These are phyloP conservation scores for Phrynosoma platyrhinos DNA, from an alignment of 2,113 vertebrate species.

Conservation along the genomic window DNA sequence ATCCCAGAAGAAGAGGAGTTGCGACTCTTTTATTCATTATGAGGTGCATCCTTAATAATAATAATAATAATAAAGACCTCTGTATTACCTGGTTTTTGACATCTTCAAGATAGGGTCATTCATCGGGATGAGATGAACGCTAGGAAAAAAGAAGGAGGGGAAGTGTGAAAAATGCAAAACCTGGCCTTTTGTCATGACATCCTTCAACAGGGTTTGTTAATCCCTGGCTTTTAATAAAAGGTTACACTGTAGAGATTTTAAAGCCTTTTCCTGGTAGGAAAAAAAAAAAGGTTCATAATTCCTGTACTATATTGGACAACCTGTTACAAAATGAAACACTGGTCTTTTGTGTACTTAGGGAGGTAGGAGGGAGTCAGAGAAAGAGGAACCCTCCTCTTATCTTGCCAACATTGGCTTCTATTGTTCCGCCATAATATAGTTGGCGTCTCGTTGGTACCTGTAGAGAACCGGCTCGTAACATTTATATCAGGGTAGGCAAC, in stretches of 20 bases:
- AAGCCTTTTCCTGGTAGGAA: constrained; percentile 6
- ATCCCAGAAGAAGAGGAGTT: neutral
- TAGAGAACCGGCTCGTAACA: neutral
- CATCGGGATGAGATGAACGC: neutral
- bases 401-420: accelerated
- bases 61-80: too few relatives aligned
- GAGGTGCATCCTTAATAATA: constrained; percentile 2
- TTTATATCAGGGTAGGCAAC: neutral
- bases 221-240: neutral
- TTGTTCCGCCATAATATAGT: accelerated
- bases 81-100: accelerated
- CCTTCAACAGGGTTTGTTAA: neutral
- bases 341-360: neutral
- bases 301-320: neutral
- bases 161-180: neutral
- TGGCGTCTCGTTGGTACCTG: accelerated
- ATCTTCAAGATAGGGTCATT: neutral
- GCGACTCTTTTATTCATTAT: neutral
- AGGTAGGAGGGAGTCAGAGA: neutral
- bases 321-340: neutral
- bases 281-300: neutral
- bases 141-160: accelerated
- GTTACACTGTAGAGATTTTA: neutral
- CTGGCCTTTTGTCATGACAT: neutral
- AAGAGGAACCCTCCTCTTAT: accelerated